Percentiles rank a stretch among this genome's conserved stretches.
phyloP scores from a whole-genome alignment of 2,113 vertebrate genomes.

The Percina caprodes region DNA sequence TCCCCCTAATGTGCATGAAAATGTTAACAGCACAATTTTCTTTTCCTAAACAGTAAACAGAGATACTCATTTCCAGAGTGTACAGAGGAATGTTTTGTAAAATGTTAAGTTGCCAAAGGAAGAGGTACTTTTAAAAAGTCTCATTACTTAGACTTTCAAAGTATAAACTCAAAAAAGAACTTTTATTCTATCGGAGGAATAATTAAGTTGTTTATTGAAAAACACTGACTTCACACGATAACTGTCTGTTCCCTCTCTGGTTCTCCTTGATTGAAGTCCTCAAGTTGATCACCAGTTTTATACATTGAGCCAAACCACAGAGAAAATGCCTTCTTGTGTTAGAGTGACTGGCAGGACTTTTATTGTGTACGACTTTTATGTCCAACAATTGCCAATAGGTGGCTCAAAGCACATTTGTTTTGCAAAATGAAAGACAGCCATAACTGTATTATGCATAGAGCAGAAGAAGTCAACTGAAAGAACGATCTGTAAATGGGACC shows the following conservation, averaged over 20 bases:
- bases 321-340: conserved; percentile 57
- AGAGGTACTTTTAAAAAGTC: conserved; percentile 55
- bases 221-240: conserved; percentile 10
- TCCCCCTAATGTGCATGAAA: conserved; percentile 29
- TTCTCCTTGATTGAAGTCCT: conserved; percentile 6
- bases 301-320: conserved; percentile 50
- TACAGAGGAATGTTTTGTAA: conserved; percentile 40
- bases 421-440: conserved; percentile 49
- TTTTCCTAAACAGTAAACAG: not conserved
- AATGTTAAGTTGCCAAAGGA: conserved; percentile 8
- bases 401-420: conserved; percentile 44
- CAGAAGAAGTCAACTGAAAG: conserved; percentile 4
- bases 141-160: conserved; percentile 56
- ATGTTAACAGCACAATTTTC: conserved; percentile 26
- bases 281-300: conserved; percentile 37
- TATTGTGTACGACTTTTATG: conserved; percentile 4
- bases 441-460: conserved; percentile 31
- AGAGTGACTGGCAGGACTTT: conserved; percentile 39
- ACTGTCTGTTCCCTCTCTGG: conserved; percentile 1
- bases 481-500: conserved; percentile 32
- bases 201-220: conserved; percentile 43
- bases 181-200: conserved; percentile 51
- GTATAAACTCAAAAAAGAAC: conserved; percentile 25
- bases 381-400: not conserved
- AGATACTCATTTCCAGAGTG: not conserved